Percentiles rank a stretch among this genome's conserved stretches.
Conservation (phyloP, 2,888 invertebrate species). For the Leptinotarsa rubiginosa region DNA sequence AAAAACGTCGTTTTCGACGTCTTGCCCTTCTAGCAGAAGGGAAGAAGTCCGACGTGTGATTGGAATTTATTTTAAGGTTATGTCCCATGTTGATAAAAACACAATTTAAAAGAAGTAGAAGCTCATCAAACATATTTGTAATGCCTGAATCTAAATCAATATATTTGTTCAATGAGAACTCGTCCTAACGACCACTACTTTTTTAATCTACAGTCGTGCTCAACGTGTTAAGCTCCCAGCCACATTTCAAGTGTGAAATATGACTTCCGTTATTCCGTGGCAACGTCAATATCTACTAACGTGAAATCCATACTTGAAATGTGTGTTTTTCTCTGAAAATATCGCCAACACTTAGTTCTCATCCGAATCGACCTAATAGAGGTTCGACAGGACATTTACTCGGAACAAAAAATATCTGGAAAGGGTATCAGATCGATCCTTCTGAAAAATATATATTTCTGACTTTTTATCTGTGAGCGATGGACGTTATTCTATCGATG, state of each 20-base stretch:
- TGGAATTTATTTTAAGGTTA: too few relatives aligned
- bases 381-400: conserved; percentile 40
- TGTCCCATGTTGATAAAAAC: too few relatives aligned
- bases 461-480: conserved; percentile 31
- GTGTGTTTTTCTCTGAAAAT: conserved; percentile 32
- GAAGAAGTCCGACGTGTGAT: too few relatives aligned
- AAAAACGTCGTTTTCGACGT: too few relatives aligned
- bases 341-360: conserved; percentile 21
- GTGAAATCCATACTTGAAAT: conserved; percentile 29
- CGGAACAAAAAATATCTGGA: conserved; percentile 33
- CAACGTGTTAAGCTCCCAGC: not conserved
- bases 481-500: conserved; percentile 26
- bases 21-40: too few relatives aligned
- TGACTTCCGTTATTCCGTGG: conserved; percentile 32
- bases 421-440: conserved; percentile 32
- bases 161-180: not conserved
- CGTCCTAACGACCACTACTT: not conserved
- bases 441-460: conserved; percentile 32
- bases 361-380: conserved; percentile 39
- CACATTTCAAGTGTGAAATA: conserved; percentile 31
- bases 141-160: too few relatives aligned
- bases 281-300: conserved; percentile 12
- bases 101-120: too few relatives aligned
- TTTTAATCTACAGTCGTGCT: too few relatives aligned
- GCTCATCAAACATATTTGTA: too few relatives aligned